phyloP scores from a whole-genome alignment of 2,888 invertebrate species.

The Embidobia sp. region DNA sequence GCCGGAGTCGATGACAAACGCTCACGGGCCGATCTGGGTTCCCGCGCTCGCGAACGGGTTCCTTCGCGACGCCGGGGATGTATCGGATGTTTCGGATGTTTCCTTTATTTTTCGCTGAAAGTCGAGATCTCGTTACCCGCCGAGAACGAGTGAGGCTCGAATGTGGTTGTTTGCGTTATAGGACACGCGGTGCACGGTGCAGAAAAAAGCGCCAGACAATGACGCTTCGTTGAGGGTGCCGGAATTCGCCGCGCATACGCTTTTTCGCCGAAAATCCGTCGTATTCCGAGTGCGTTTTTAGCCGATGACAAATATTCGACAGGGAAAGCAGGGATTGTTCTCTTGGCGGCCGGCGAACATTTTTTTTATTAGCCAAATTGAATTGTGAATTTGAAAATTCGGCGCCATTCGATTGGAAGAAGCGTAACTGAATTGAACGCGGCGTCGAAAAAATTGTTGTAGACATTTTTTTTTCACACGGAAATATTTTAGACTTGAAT shows the following conservation, averaged over 20 bases:
- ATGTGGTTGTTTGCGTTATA: constrained; percentile 39
- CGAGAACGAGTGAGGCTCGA: constrained; percentile 38
- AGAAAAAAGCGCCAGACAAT: constrained; percentile 10
- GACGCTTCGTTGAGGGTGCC: no score
- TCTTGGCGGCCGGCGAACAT: no score
- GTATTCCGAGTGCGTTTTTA: background rate
- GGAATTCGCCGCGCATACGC: background rate
- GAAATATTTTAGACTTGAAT: no score
- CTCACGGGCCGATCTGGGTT: no score
- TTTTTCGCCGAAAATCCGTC: constrained; percentile 11
- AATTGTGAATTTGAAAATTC: no score
- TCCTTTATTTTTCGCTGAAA: constrained; percentile 44
- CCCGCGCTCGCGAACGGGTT: background rate
- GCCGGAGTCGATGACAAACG: constrained; percentile 4
- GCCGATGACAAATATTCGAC: constrained; percentile 4
- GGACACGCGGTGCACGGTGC: background rate
- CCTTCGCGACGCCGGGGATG: background rate
- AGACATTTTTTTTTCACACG: no score
- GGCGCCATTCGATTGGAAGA: no score
- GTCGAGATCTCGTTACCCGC: constrained; percentile 49
- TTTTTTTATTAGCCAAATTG: no score
- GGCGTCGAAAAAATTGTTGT: no score
- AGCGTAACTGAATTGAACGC: no score
- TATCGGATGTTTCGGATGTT: constrained; percentile 42
- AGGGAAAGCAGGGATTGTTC: no score